Evolutionary conservation across 1,140 invertebrate genomes (phyloP).

Genomic region (Dinoponera quadriceps): DNA sequence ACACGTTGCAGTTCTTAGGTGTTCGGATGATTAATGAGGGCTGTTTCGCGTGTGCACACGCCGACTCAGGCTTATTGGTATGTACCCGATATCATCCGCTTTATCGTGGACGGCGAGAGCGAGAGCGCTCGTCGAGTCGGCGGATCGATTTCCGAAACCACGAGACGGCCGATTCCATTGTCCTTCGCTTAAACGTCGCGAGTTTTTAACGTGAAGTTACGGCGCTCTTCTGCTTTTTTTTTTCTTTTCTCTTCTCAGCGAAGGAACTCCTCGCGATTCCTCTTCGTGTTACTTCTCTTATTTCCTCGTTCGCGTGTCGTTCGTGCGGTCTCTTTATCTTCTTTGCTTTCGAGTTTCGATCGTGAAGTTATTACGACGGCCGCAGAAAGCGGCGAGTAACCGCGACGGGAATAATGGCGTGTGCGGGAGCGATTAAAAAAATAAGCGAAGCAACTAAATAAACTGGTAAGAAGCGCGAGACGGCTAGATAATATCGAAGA

Average conservation of each 20-base stretch:
- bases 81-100: conserved; percentile 39
- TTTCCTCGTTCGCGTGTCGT: not conserved
- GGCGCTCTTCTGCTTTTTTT: too few relatives aligned
- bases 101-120: not conserved
- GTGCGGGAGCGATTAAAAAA: conserved; percentile 24
- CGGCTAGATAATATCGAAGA: conserved; percentile 30
- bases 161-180: not conserved
- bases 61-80: conserved; percentile 19
- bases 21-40: conserved; percentile 53
- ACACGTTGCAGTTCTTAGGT: conserved; percentile 61
- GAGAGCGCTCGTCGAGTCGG: conserved; percentile 10
- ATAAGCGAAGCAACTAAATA: conserved; percentile 39
- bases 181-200: not conserved
- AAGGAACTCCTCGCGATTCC: too few relatives aligned
- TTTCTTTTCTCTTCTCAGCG: too few relatives aligned
- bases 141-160: not conserved
- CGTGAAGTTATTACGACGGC: conserved; percentile 36
- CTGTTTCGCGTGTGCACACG: conserved; percentile 39
- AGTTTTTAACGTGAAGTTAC: too few relatives aligned
- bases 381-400: conserved; percentile 37
- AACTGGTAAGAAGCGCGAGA: conserved; percentile 28
- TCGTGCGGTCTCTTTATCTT: not conserved
- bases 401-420: conserved; percentile 36
- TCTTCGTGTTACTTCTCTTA: not conserved
- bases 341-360: conserved; percentile 20